A percentile compares a stretch with the other conserved stretches of the same genome.
phyloP scores from a whole-genome alignment of 2,888 invertebrate species.

The Ornithoptera alexandrae region DNA sequence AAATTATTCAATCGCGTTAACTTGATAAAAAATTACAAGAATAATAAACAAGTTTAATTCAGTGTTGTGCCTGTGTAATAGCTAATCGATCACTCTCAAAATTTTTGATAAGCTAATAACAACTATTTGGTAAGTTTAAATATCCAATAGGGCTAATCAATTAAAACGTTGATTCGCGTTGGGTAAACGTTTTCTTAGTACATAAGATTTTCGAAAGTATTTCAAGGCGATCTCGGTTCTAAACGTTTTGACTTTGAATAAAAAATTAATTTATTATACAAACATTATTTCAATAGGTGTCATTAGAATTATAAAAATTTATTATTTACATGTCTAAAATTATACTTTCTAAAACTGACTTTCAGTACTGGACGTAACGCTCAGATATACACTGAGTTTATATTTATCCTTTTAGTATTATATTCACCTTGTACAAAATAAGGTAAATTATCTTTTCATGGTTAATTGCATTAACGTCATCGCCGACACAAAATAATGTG shows the following conservation, averaged over 20 bases:
- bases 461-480: not conserved
- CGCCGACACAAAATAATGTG: too few species aligned
- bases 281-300: not conserved
- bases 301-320: not conserved
- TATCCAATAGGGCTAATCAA: slow-evolving; percentile 38
- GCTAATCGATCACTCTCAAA: slow-evolving; percentile 37
- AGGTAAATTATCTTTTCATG: slow-evolving; percentile 4
- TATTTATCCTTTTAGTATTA: not conserved
- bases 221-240: slow-evolving; percentile 74
- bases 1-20: slow-evolving; percentile 36
- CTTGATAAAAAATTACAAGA: slow-evolving; percentile 39
- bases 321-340: not conserved
- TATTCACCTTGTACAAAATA: not conserved
- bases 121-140: slow-evolving; percentile 55
- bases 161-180: slow-evolving; percentile 61
- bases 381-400: not conserved
- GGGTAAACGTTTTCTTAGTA: slow-evolving; percentile 72
- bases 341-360: not conserved
- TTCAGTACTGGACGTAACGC: not conserved
- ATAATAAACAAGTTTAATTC: slow-evolving; percentile 36
- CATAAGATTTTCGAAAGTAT: slow-evolving; percentile 75
- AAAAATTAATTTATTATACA: slow-evolving; percentile 31
- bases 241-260: slow-evolving; percentile 49
- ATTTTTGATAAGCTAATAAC: slow-evolving; percentile 35
- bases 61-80: slow-evolving; percentile 41